These are phyloP conservation scores for Gobio gobio DNA, from an alignment of 2,113 vertebrate genomes.

Conservation along the genomic window DNA sequence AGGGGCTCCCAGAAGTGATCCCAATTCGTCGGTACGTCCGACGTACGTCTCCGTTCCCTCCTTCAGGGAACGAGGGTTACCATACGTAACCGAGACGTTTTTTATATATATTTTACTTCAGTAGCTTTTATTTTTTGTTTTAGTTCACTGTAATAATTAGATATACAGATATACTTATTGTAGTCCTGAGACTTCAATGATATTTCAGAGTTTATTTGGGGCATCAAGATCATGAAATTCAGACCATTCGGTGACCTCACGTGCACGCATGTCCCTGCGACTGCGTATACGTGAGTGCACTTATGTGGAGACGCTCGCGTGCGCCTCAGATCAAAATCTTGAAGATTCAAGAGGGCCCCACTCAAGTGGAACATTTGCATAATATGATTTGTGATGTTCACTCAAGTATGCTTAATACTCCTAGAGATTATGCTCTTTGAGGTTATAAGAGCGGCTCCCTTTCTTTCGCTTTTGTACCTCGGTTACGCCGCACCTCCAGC, in stretches of 20 bases:
- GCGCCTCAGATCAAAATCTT: constrained; percentile 63
- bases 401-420: constrained; percentile 65
- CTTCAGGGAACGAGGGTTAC: too few relatives aligned
- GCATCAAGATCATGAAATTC: not conserved
- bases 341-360: constrained; percentile 61
- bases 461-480: constrained; percentile 21
- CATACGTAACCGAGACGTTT: too few relatives aligned
- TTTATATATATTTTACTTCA: too few relatives aligned
- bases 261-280: not conserved
- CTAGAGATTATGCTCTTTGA: constrained; percentile 60
- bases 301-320: not conserved
- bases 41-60: too few relatives aligned
- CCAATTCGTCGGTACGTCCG: too few relatives aligned
- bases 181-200: too few relatives aligned
- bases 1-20: too few relatives aligned
- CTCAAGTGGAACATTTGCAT: constrained; percentile 69
- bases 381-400: constrained; percentile 68
- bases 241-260: not conserved
- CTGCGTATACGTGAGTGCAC: not conserved
- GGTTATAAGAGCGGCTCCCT: constrained; percentile 58
- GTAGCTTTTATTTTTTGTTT: too few relatives aligned
- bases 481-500: constrained; percentile 30
- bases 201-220: too few relatives aligned
- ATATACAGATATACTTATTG: too few relatives aligned
- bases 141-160: too few relatives aligned